A percentile compares a stretch with the other conserved stretches of the same genome.
Evolutionary conservation across 2,113 vertebrate genomes (phyloP).

Genomic region (Mesitornis unicolor): DNA sequence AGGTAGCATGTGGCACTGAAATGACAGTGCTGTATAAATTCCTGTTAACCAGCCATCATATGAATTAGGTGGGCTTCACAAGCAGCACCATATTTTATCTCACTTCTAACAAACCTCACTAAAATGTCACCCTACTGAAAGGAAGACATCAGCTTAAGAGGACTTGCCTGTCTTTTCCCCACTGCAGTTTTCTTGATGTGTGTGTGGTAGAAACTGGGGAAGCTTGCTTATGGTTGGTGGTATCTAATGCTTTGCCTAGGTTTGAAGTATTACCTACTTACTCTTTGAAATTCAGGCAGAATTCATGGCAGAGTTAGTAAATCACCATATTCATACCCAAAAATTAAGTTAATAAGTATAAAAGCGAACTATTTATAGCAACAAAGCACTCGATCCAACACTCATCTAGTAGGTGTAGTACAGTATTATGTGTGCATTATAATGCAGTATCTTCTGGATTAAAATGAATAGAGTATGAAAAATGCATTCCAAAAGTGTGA

Average conservation of each 20-base stretch:
- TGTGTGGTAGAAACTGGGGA: neutral
- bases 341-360: neutral
- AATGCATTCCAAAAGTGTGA: neutral
- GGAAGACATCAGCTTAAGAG: neutral
- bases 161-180: neutral
- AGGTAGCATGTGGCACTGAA: neutral
- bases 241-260: neutral
- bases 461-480: neutral
- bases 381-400: neutral
- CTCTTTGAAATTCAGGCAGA: neutral
- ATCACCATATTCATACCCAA: neutral
- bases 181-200: neutral
- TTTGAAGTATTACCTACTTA: neutral
- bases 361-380: neutral
- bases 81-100: neutral
- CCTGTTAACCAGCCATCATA: neutral
- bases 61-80: neutral
- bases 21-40: neutral
- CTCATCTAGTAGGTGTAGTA: neutral
- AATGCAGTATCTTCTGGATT: neutral
- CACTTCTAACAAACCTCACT: neutral
- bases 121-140: neutral
- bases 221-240: neutral
- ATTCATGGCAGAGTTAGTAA: neutral
- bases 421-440: neutral